Base-by-base conservation (phyloP, 2,888 invertebrate genomes). In the Orthosia gracilis region DNA sequence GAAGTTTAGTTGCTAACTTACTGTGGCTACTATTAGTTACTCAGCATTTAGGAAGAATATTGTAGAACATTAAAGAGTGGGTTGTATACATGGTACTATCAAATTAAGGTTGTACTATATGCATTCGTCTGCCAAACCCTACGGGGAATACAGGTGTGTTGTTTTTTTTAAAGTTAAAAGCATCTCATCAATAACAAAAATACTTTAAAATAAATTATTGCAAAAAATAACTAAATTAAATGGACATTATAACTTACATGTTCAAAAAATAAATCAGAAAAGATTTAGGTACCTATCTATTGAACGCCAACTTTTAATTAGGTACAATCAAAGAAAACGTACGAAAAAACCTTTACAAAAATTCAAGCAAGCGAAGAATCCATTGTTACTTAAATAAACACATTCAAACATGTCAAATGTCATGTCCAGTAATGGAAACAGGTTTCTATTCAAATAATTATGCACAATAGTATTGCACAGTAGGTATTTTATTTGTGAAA, bases 361-460 rank as follows among this genome's bases (percentile, higher is more conserved):
- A 40, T 17, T 15, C n/a, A 57, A 66, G 12, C 58, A n/a, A 58
- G 11, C 12, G 12, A 23, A 65, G 7, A 65, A 58, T 52, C 40
- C 12, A 52, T 55, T 74, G 26, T 68, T 49, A 58, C 17, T 31
- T 55, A 26, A 58, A 71, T 50, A 82, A 71, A 71, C 50, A 21
- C 31, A 66, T 65, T 45, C 55, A 12, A 59, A 47, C 11, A 73
- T 78, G 64, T 61, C 61, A 79, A 67, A 54, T 65, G 21, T 55
- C 52, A 63, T 59, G 67, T 59, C 66, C 49, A 61, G 76, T 66
- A 83, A 70, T 47, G 13, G 57, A 75, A 80, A 82, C 86, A 59
- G 67, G 85, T 84, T 85, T 70, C 26, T 59, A 66, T 74, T 71
- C 66, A 81, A 76, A 69, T 62, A n/a, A n/a, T n/a, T n/a, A n/a